Evolutionary conservation across 2,113 vertebrate genomes (phyloP), one percentile per base, ranked within the genome.

Genomic region (Rhagologus leucostigma): DNA sequence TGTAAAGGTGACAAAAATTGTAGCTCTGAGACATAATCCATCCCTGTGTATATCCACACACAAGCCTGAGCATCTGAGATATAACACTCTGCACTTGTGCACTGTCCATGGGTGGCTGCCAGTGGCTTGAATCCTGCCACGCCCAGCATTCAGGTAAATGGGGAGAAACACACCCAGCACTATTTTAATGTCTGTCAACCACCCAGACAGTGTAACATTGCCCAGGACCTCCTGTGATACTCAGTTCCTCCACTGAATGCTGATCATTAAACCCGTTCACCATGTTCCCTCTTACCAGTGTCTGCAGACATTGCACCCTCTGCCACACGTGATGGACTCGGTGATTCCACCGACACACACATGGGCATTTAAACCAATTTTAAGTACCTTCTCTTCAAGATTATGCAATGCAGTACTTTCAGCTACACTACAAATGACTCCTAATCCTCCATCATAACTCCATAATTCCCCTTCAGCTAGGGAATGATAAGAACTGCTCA

Each of bases 281-380:
- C 13, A n/a, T 1, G 0, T 14, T 9, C 10, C 42, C 42, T 47
- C 17, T 26, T 13, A 49, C 29, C 44, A 47, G 11, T 1, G 8
- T 10, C 71, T 44, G 50, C 70, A 82, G 46, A 60, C n/a, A 11
- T 49, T 29, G 30, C 71, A 74, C 9, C 44, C 60, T 59, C 49
- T 74, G 49, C 39, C 21, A 24, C 50, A 13, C 0, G 2, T 6
- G 26, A 65, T 16, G 46, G 26, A 62, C 32, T 5, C 67, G 29
- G 56, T 19, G 39, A 94, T 8, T 42, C 56, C 41, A 46, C 22
- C 0, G 0, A 44, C 13, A 46, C 0, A 0, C 4, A 56, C 0
- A 0, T 14, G 30, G 56, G 33, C 12, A 75, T 64, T 62, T 62
- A 71, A 87, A 60, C 7, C 46, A 42, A 65, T 17, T 60, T 65